Conservation (phyloP, 2,888 invertebrate species). For the Ceriagrion tenellum region DNA sequence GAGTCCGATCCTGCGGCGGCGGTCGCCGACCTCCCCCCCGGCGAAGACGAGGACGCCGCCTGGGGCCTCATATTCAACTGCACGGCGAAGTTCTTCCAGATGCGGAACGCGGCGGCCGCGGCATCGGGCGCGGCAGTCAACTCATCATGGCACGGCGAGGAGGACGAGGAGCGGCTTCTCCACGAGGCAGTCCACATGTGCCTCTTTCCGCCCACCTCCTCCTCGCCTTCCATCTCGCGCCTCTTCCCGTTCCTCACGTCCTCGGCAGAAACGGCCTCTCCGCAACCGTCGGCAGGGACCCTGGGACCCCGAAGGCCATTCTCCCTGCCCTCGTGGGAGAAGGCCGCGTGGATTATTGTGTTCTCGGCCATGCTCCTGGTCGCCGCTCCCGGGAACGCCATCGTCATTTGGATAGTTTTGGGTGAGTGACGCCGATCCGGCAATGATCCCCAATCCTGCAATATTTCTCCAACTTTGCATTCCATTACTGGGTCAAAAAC, state of each 20-base stretch:
- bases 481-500: too few relatives aligned
- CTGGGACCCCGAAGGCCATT: conserved; percentile 76
- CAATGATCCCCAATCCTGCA: too few relatives aligned
- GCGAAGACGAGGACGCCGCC: not conserved
- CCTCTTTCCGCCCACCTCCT: conserved; percentile 11
- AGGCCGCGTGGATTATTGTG: conserved; percentile 74
- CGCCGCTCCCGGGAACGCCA: conserved; percentile 78
- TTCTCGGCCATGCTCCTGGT: conserved; percentile 74
- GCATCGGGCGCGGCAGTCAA: not conserved
- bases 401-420: conserved; percentile 82
- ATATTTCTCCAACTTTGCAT: too few relatives aligned
- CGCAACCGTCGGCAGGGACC: not conserved
- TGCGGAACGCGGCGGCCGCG: not conserved
- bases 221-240: not conserved
- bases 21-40: not conserved
- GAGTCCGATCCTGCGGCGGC: not conserved
- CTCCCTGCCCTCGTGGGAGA: conserved; percentile 76
- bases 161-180: not conserved
- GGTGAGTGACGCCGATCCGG: conserved; percentile 73
- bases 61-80: conserved; percentile 42
- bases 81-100: not conserved
- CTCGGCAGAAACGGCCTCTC: not conserved
- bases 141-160: not conserved
- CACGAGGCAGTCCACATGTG: conserved; percentile 17
- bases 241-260: conserved; percentile 35